Percentiles rank a stretch among this genome's conserved stretches.
phyloP scores from a whole-genome alignment of 2,113 vertebrate genomes.

The Forbesichthys agassizii region DNA sequence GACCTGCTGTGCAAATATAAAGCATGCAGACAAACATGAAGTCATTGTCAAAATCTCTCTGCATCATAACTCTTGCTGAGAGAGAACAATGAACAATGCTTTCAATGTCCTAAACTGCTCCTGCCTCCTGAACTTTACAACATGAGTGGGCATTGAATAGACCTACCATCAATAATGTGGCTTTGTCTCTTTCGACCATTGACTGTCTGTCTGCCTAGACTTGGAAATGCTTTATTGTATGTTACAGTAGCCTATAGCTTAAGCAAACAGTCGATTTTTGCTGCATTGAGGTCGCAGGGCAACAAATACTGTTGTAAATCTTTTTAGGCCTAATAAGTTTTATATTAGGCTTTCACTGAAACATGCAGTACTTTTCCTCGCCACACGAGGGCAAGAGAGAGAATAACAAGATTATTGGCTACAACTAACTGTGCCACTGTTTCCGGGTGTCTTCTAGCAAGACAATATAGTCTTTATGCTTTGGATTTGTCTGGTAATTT shows the following conservation, averaged over 20 bases:
- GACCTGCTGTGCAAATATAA: constrained; percentile 22
- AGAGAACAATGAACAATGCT: no score
- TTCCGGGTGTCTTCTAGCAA: constrained; percentile 63
- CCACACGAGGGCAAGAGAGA: constrained; percentile 14
- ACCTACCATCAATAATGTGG: no score
- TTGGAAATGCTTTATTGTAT: constrained; percentile 6
- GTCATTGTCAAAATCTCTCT: no score
- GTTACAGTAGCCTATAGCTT: background rate
- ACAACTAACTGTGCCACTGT: constrained; percentile 1
- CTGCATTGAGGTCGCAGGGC: background rate
- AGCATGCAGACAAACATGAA: constrained; percentile 19
- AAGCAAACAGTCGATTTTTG: background rate
- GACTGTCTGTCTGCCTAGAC: no score
- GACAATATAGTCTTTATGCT: constrained; percentile 23
- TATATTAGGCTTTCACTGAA: background rate
- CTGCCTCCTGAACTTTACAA: no score
- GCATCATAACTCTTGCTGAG: no score
- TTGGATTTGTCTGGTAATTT: constrained; percentile 14
- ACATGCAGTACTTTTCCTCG: constrained; percentile 4
- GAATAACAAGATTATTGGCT: constrained; percentile 58
- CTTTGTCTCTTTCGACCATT: no score
- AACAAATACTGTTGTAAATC: constrained; percentile 52
- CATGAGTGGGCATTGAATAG: no score
- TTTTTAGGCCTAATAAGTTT: constrained; percentile 32
- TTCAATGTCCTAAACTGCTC: no score